Base-by-base conservation (phyloP, 2,797 vertebrate genomes). In the Cirrhinus molitorella region DNA sequence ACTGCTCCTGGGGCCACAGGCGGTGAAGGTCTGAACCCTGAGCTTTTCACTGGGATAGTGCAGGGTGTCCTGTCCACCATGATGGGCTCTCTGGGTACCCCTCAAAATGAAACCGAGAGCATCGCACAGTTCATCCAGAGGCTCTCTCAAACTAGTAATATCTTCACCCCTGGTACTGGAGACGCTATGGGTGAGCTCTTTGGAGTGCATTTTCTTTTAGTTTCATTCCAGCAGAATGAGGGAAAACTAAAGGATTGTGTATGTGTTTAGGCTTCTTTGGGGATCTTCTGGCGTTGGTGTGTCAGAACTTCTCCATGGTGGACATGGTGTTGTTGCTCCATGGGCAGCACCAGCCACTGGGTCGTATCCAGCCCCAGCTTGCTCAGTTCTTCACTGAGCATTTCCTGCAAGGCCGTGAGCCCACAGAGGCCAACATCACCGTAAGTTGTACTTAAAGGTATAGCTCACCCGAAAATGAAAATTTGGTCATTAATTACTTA, bases 311-410 rank as follows among this genome's bases (percentile, higher is more conserved):
- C 89, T 97, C 97, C 82, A 97, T 98, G 97, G 96, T 97, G 5
- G 97, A 98, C 63, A 94, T 98, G 94, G 97, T 98, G 78, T 94
- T 98, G 95, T 93, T 98, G 85, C 95, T 98, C 3, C 97, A 98
- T 0, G 97, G 97, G 2, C 96, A 98, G 88, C 96, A 96, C 83
- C 96, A 98, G 92, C 97, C 97, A 0, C 92, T 98, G 65, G 93
- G 94, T 80, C 96, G 96, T 55, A 96, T 98, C 83, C 97, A 97
- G 90, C 96, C 97, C 0, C 96, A 97, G 80, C 93, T 98, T 45
- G 90, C 94, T 71, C 94, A 95, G 89, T 98, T 98, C 92, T 98
- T 98, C 93, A 94, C 90, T 49, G 95, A 97, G 92, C 96, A 97
- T 90, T 98, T 96, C 91, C 94, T 98, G 88, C 94, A 92, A 10